Evolutionary conservation across 2,113 vertebrate species (phyloP).

Genomic region (Cnemophilus loriae): DNA sequence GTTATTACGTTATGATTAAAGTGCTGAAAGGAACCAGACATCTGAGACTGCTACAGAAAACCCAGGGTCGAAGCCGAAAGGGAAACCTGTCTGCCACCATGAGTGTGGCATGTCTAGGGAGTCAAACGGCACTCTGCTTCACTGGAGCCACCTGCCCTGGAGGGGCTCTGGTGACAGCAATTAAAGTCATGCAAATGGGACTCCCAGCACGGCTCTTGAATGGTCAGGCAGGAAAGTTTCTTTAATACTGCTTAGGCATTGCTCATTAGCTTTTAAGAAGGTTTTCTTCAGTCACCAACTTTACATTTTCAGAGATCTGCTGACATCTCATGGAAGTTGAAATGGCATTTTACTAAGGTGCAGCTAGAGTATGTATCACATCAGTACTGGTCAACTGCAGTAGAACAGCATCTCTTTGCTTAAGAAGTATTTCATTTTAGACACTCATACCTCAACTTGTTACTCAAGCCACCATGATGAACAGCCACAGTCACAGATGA

Average conservation of each 20-base stretch:
- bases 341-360: neutral
- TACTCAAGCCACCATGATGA: neutral
- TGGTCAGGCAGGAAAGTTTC: neutral
- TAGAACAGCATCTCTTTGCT: neutral
- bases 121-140: neutral
- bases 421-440: neutral
- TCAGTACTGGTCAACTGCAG: neutral
- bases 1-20: neutral
- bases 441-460: neutral
- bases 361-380: neutral
- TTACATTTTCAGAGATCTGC: neutral
- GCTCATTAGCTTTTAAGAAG: neutral
- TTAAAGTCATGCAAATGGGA: neutral
- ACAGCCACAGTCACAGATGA: neutral
- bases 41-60: neutral
- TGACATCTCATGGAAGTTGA: neutral
- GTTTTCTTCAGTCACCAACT: neutral
- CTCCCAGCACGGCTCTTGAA: neutral
- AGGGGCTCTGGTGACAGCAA: neutral
- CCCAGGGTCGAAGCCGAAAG: neutral
- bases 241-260: fast-evolving
- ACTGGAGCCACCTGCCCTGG: neutral
- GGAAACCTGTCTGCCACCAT: neutral
- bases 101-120: neutral
- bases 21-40: neutral